Conservation (phyloP, 2,113 vertebrate genomes). For the Clarias batrachus region DNA sequence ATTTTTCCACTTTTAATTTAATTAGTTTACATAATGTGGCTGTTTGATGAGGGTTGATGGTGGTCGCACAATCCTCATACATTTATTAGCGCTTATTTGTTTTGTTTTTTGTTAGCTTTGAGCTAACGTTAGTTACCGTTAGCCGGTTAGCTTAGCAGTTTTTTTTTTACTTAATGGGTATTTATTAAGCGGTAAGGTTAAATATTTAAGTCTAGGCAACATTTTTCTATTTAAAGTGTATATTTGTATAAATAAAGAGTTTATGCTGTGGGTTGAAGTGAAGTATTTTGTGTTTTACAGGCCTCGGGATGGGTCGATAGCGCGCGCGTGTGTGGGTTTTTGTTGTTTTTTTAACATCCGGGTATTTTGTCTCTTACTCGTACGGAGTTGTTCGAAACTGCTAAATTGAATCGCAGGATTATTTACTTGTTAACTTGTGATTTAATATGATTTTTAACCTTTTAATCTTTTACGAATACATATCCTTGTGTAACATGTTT, state of each 20-base stretch:
- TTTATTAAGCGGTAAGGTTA: background rate
- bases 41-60: fast-evolving
- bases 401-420: background rate
- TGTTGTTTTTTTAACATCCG: background rate
- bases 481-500: too few species aligned
- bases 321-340: background rate
- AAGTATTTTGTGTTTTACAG: background rate
- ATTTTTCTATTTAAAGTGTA: too few species aligned
- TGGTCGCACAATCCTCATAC: too few species aligned
- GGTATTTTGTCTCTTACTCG: background rate
- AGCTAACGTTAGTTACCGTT: background rate
- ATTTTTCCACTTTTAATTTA: background rate
- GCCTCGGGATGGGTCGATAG: background rate
- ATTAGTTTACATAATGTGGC: too few species aligned
- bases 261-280: fast-evolving
- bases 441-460: too few species aligned
- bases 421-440: background rate
- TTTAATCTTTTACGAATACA: too few species aligned
- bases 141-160: conserved; percentile 5
- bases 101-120: background rate
- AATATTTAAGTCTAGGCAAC: too few species aligned
- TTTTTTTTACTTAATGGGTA: too few species aligned
- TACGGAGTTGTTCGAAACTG: background rate
- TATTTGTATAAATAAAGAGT: background rate
- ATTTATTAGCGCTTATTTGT: background rate